Evolutionary conservation across 2,113 vertebrate genomes (phyloP).

Genomic region (Casuarius casuarius): DNA sequence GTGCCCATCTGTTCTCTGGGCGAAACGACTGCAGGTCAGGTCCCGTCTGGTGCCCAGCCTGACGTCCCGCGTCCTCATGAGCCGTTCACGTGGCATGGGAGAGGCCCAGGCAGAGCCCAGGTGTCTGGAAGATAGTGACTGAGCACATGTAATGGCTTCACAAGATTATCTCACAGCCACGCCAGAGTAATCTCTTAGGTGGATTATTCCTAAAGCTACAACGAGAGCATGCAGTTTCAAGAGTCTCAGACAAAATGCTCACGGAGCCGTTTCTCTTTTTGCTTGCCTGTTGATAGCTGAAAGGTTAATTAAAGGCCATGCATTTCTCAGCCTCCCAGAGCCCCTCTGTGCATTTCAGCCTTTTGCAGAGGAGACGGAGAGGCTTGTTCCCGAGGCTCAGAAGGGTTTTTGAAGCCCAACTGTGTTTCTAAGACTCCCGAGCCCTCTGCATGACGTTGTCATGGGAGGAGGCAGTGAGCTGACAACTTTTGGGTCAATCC

Average conservation of each 20-base stretch:
- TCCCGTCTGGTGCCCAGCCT: background rate
- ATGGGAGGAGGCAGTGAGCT: constrained; percentile 20
- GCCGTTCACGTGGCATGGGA: background rate
- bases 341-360: background rate
- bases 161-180: constrained; percentile 16
- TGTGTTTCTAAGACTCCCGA: background rate
- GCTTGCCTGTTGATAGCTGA: background rate
- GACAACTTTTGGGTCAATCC: constrained; percentile 32
- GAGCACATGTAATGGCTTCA: constrained; percentile 6
- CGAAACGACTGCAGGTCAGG: background rate
- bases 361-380: background rate
- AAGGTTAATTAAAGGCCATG: background rate
- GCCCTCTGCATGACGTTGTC: background rate
- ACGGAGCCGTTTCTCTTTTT: background rate
- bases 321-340: background rate
- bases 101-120: background rate
- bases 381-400: background rate
- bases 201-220: constrained; percentile 19
- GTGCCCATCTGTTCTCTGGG: fast-evolving
- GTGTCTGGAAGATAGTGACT: background rate
- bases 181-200: background rate
- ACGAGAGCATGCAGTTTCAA: background rate
- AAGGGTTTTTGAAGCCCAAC: background rate
- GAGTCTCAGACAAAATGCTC: background rate
- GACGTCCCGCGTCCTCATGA: background rate